Base-by-base conservation (phyloP, 2,888 invertebrate species). In the Meiosimyza platycephala region DNA sequence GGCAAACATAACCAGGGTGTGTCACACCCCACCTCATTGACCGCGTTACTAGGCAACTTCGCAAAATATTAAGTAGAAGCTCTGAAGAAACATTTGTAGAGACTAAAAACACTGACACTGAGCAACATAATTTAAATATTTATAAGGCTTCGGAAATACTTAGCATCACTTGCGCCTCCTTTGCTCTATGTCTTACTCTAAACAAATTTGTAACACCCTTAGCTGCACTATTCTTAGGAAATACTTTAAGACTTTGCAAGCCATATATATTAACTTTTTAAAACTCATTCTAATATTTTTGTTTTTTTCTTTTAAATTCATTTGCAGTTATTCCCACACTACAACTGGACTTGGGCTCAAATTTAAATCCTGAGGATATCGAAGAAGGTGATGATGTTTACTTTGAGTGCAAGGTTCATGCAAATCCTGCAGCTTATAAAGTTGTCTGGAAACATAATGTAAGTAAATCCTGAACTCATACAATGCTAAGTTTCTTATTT, bases 391-490 rank as follows among this genome's bases (percentile, higher is more conserved):
- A 93, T 83, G 93, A 94, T 87, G 93, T 93, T 78, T 93, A 93
- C 85, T 93, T 94, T 84, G 93, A 93, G 88, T 94, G 94, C 88
- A 92, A 92, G 88, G 92, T 94, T 80, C 90, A 91, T 84, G 92
- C 94, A 78, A 94, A 94, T 89, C 94, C 94, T 15, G 89, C 89
- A 85, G 92, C 93, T 80, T 93, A 94, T 86, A 93, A 93, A 89
- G 93, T 94, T 80, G 89, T 93, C 74, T 94, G 94, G 94, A 92
- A 91, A 81, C 93, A 93, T 87, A 93, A 93, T 86, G 94, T 94
- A 88, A 93, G 93, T 92, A 81, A 15, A 33, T n/a, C 6, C 5
- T 40, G 7, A 9, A 9, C 40, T 40, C 40, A 9, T 9, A 9
- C 40, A 40, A 40, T 40, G 2, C 2, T 40, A 4, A 0, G 0